Conservation (phyloP, 2,888 invertebrate genomes). For the Spialia ferax region DNA sequence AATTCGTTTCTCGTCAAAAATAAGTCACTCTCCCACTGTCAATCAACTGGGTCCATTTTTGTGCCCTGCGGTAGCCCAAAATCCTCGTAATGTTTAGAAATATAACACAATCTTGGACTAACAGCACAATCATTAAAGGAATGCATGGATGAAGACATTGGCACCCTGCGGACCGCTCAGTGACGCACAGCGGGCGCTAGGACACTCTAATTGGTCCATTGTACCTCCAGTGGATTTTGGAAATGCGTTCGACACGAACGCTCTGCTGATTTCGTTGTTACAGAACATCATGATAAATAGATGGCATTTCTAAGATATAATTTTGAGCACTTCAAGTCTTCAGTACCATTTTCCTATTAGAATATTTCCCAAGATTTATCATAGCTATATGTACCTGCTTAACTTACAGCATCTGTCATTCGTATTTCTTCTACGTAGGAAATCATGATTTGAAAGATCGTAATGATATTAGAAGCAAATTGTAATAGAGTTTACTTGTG, state of each 20-base stretch:
- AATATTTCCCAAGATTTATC: too few relatives aligned
- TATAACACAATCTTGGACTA: constrained; percentile 15
- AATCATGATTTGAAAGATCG: too few relatives aligned
- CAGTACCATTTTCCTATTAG: too few relatives aligned
- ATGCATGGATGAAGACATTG: constrained; percentile 73
- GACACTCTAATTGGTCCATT: constrained; percentile 32
- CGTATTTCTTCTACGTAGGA: too few relatives aligned
- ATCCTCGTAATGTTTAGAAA: constrained; percentile 17
- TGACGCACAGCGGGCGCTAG: constrained; percentile 65
- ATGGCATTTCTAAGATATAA: background rate
- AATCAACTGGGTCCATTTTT: constrained; percentile 2
- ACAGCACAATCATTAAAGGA: constrained; percentile 45
- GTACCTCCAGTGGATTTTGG: constrained; percentile 16
- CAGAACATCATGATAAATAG: background rate
- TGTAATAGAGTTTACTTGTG: too few relatives aligned
- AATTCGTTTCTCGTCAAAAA: background rate
- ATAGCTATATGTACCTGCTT: too few relatives aligned
- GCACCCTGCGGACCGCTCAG: constrained; percentile 69
- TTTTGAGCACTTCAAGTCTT: too few relatives aligned
- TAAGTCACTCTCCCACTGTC: background rate
- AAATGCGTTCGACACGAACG: constrained; percentile 22
- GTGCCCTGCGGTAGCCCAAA: background rate
- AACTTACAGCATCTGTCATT: too few relatives aligned
- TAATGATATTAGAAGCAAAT: too few relatives aligned
- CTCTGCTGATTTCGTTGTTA: background rate